A percentile compares a stretch with the other conserved stretches of the same genome.
These are phyloP conservation scores for Corythornis cristatus DNA, from an alignment of 2,113 vertebrate species.

Conservation along the genomic window DNA sequence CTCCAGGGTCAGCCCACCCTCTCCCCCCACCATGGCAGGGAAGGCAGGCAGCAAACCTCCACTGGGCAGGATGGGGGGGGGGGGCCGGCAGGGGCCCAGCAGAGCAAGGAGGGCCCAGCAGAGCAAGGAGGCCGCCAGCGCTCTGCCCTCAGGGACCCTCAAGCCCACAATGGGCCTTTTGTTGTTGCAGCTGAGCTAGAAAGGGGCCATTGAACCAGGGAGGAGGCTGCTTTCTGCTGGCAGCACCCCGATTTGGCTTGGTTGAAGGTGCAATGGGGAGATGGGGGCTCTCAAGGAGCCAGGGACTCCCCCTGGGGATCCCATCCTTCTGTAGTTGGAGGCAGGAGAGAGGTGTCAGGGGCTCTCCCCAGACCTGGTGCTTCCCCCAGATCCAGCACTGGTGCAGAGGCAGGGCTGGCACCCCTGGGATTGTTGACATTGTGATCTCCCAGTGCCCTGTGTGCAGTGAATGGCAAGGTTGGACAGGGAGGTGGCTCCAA, in stretches of 20 bases:
- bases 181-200: constrained; percentile 12
- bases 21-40: background rate
- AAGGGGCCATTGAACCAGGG: background rate
- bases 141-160: constrained; percentile 8
- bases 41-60: background rate
- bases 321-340: background rate
- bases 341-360: background rate
- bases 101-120: background rate
- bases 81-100: background rate
- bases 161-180: constrained; percentile 34
- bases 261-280: background rate
- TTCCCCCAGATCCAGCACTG: background rate
- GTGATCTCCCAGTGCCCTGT: accelerated
- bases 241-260: background rate
- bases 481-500: background rate
- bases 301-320: background rate
- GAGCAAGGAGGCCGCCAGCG: background rate
- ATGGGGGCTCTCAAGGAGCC: background rate
- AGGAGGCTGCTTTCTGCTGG: background rate
- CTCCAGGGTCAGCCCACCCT: background rate
- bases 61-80: background rate
- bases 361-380: background rate
- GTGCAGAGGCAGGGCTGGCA: background rate
- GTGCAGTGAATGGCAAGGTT: background rate
- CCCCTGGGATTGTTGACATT: accelerated